Percentiles rank a stretch among this genome's conserved stretches.
These are phyloP conservation scores for Epistrophe eligans DNA, from an alignment of 2,888 invertebrate species.

Conservation along the genomic window DNA sequence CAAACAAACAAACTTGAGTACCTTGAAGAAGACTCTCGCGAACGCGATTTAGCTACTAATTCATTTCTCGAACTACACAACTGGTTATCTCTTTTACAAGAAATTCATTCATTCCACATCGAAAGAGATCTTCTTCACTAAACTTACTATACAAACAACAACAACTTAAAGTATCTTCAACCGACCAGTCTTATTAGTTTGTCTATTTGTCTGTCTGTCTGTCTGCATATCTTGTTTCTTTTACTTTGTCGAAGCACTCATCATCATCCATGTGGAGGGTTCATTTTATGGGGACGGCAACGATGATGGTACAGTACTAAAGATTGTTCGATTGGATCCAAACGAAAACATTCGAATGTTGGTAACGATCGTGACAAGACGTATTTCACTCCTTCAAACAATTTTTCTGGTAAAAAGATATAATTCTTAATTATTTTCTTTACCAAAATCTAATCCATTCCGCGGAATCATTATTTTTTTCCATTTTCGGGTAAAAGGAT, in stretches of 20 bases:
- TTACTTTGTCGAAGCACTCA: slow-evolving; percentile 43
- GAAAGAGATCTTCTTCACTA: slow-evolving; percentile 53
- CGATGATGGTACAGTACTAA: slow-evolving; percentile 79
- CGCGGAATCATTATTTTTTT: neutral
- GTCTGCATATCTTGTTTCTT: slow-evolving; percentile 5
- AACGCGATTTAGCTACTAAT: neutral
- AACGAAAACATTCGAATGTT: slow-evolving; percentile 84
- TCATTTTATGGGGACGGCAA: slow-evolving; percentile 45
- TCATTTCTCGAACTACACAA: neutral
- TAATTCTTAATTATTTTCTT: neutral
- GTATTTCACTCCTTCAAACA: slow-evolving; percentile 80
- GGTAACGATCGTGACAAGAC: slow-evolving; percentile 84
- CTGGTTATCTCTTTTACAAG: slow-evolving; percentile 42
- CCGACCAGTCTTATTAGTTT: slow-evolving; percentile 26
- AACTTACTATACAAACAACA: slow-evolving; percentile 22
- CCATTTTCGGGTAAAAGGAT: slow-evolving; percentile 12
- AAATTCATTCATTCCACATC: slow-evolving; percentile 28
- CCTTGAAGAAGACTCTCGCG: slow-evolving; percentile 44
- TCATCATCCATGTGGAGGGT: slow-evolving; percentile 66
- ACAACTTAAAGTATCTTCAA: slow-evolving; percentile 11
- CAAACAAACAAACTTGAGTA: slow-evolving; percentile 44
- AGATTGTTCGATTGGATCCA: slow-evolving; percentile 83
- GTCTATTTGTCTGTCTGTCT: slow-evolving; percentile 34
- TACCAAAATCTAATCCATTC: neutral
- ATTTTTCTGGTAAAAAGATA: slow-evolving; percentile 63